These are phyloP conservation scores for Leucoptera coffeella DNA, from an alignment of 2,888 invertebrate genomes.

Conservation along the genomic window DNA sequence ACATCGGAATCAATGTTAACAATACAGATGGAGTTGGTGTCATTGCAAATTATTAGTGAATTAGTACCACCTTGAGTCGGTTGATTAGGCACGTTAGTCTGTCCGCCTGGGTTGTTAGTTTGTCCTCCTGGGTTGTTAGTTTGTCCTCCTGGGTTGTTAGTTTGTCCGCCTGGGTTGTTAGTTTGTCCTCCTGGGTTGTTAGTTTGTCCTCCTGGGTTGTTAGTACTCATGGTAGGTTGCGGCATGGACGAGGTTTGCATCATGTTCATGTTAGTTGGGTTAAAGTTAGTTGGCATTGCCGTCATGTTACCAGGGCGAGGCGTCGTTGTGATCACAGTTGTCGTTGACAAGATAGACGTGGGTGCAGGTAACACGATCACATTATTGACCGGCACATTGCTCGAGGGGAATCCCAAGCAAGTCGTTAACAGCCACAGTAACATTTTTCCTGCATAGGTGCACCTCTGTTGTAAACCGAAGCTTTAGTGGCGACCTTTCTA, in stretches of 20 bases:
- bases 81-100: conserved; percentile 9
- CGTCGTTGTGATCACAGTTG: conserved; percentile 10
- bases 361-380: conserved; percentile 29
- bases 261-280: conserved; percentile 6
- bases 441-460: no score
- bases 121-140: no score
- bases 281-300: conserved; percentile 3
- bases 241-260: conserved; percentile 7
- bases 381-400: conserved; percentile 17
- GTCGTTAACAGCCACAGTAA: conserved; percentile 45
- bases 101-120: no score
- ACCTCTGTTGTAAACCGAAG: no score
- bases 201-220: conserved; percentile 7
- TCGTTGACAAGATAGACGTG: conserved; percentile 33
- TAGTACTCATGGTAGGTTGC: conserved; percentile 6
- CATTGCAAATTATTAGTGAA: conserved; percentile 18
- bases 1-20: conserved; percentile 35
- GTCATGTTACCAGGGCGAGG: conserved; percentile 4
- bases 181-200: conserved; percentile 7
- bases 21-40: conserved; percentile 35
- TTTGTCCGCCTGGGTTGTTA: conserved; percentile 9
- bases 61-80: conserved; percentile 7
- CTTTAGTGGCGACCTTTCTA: no score
- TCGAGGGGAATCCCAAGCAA: conserved; percentile 33
- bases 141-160: conserved; percentile 10